Base-by-base conservation (phyloP, 2,797 vertebrate species). In the Labeo calbasu region DNA sequence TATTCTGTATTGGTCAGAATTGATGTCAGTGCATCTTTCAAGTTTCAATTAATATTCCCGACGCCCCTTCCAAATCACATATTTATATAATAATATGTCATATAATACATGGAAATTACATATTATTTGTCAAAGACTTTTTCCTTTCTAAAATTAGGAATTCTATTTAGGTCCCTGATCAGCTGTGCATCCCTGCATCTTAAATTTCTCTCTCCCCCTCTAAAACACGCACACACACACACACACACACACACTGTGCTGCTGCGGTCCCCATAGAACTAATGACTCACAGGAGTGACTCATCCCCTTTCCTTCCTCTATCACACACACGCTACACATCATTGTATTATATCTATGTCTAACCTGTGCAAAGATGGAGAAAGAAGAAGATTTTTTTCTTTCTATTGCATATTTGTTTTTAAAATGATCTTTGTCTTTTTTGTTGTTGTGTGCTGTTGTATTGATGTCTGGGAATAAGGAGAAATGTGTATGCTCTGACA, bases 231-330 rank as follows among this genome's bases (percentile, higher is more conserved):
- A 89, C 91, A 91, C 88, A 89, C 78, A 55, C 84, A 77, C 82
- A 79, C 73, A 87, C 53, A 82, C 82, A 77, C 81, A 83, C 79
- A 79, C 80, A 78, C 83, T 69, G 65, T 84, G 61, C 84, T 81
- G 79, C 85, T 89, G 83, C 86, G 87, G 87, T 88, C 85, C 87
- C 88, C 85, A 90, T 93, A 93, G 84, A 83, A 85, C 85, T 86
- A 92, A 95, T 94, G 95, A 95, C 93, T 95, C 94, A 95, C 94
- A 91, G 92, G 92, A 93, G 94, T 95, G 94, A 95, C 93, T 95
- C 95, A 95, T 86, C 76, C 81, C 81, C 70, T 85, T 77, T 82
- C 85, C 83, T 86, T 81, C 84, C 83, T 86, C 86, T 79, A 77
- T 75, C 90, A 82, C 92, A 82, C 59, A 63, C 90, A 89, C 88